These are phyloP conservation scores for Mola mola DNA, from an alignment of 2,113 vertebrate genomes.

Conservation along the genomic window DNA sequence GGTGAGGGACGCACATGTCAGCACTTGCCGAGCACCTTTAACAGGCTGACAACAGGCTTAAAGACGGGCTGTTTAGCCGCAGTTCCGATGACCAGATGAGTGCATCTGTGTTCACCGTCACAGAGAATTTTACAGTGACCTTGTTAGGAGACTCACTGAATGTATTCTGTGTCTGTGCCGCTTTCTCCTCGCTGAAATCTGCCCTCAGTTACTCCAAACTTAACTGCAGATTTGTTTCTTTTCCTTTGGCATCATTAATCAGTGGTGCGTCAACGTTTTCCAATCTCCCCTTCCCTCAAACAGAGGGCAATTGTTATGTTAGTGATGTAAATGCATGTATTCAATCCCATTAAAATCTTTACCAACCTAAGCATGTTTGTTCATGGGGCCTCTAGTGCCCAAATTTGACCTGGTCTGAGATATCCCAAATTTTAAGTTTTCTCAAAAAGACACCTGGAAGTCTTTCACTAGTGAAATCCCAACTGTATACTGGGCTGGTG, in stretches of 20 bases:
- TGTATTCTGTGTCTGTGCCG: too few relatives aligned
- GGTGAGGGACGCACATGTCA: background rate
- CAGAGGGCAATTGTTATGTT: too few relatives aligned
- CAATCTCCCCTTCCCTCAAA: too few relatives aligned
- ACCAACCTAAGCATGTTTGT: slow-evolving; percentile 18
- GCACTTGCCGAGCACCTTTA: slow-evolving; percentile 11
- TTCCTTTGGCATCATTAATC: too few relatives aligned
- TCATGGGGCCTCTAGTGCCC: background rate
- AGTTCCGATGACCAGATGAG: slow-evolving; percentile 4
- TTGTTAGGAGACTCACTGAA: too few relatives aligned
- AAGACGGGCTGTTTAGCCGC: background rate
- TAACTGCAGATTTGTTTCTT: too few relatives aligned
- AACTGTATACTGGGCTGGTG: background rate
- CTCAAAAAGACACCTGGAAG: slow-evolving; percentile 10
- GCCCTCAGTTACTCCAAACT: too few relatives aligned
- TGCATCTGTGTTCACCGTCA: background rate
- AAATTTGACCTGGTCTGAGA: slow-evolving; percentile 14
- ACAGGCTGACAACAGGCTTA: slow-evolving; percentile 28
- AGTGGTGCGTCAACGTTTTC: too few relatives aligned
- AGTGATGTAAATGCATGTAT: too few relatives aligned
- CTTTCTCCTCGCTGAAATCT: too few relatives aligned
- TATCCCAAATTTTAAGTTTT: slow-evolving; percentile 13
- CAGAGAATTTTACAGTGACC: background rate
- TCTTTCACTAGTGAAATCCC: background rate
- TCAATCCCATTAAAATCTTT: too few relatives aligned